Evolutionary conservation across 2,888 invertebrate species (phyloP), one percentile per base, ranked within the genome.

Genomic region (Standfussiana lucernea): DNA sequence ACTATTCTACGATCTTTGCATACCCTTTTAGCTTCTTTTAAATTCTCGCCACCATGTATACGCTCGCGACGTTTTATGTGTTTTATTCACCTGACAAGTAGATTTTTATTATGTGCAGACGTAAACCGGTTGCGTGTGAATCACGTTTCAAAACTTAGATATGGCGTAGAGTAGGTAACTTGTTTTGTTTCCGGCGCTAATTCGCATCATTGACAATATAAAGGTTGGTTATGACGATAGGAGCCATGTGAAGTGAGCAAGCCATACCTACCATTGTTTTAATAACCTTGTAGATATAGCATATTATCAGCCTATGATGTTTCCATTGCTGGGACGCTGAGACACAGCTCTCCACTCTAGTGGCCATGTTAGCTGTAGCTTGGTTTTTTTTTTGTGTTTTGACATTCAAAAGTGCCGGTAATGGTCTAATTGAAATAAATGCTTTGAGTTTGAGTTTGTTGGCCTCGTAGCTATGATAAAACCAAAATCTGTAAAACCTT

Each of bases 131-230:
- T 68, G 37, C 35, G 40, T 59, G 67, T 83, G 86, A 86, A 72
- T 85, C 83, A 82, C 65, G 71, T 72, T 69, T 72, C n/a, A 59
- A 65, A 73, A 70, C 47, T 40, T 40, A 64, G 40, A 64, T 64
- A 68, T 69, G 56, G 81, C 74, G 40, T 45, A 18, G 42, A 56
- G 74, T 64, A 59, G 53, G n/a, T 56, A 83, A 83, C 83, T 59
- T 69, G 83, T 86, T 85, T 78, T 65, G 62, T 70, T 83, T 82
- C 83, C 83, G 83, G 69, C 71, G 73, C 73, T 74, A 85, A 85
- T 71, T 81, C 64, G 53, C 47, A 82, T 67, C 71, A 76, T 71
- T 81, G 68, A 65, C 80, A 64, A 45, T 47, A 47, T 71, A 61
- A n/a, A 50, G 40, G 67, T 76, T 68, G 32, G 64, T 8, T 64